These are phyloP conservation scores for Thunnus albacares DNA, from an alignment of 2,797 vertebrate species.

Conservation along the genomic window DNA sequence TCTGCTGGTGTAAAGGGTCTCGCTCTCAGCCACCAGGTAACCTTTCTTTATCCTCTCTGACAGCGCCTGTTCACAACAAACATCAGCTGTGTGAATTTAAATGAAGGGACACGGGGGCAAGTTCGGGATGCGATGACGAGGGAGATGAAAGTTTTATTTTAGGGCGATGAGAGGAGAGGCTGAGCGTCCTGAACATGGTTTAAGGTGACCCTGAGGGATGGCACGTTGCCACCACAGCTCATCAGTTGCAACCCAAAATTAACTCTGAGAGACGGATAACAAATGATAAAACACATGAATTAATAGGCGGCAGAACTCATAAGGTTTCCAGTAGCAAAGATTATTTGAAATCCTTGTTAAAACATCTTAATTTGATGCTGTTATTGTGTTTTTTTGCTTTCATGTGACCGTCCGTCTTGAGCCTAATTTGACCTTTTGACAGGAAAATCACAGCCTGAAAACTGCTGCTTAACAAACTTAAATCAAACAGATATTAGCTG, in stretches of 20 bases:
- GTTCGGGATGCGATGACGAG: constrained; percentile 54
- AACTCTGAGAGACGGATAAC: constrained; percentile 22
- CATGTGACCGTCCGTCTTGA: neutral
- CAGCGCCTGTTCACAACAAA: constrained; percentile 80
- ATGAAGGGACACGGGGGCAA: constrained; percentile 73
- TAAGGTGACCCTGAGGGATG: constrained; percentile 69
- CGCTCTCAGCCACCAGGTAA: constrained; percentile 85
- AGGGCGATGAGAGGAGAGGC: constrained; percentile 32
- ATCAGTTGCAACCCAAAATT: constrained; percentile 23
- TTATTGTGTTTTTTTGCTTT: neutral
- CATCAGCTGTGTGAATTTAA: constrained; percentile 69
- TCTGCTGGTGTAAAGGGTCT: constrained; percentile 76
- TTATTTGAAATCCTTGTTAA: neutral
- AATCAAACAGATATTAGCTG: neutral
- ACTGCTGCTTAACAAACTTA: neutral
- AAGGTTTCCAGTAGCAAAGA: neutral
- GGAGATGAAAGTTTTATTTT: constrained; percentile 77
- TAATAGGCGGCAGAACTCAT: neutral
- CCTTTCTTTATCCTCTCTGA: constrained; percentile 85
- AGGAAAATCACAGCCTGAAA: neutral
- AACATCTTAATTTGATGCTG: neutral
- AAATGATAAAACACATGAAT: constrained; percentile 9
- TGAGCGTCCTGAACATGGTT: constrained; percentile 28
- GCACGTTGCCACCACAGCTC: constrained; percentile 17
- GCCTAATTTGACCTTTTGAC: neutral